These are phyloP conservation scores for Eristalis pertinax DNA, from an alignment of 2,888 invertebrate genomes.

Conservation along the genomic window DNA sequence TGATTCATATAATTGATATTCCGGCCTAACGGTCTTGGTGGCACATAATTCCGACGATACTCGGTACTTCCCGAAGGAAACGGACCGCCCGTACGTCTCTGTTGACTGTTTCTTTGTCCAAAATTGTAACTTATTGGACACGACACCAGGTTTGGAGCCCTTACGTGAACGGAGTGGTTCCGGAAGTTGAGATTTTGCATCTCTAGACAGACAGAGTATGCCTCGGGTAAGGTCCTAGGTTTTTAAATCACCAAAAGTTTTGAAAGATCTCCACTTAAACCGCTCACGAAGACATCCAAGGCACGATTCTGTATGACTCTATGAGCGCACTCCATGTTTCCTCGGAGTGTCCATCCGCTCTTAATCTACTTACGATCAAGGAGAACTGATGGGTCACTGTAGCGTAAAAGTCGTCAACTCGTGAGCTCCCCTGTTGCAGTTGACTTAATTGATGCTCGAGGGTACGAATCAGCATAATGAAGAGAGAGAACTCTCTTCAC, in stretches of 20 bases:
- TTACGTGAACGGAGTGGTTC: not conserved
- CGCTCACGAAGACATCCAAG: no score
- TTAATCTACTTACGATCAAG: conserved; percentile 65
- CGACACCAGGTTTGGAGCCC: not conserved
- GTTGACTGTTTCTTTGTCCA: no score
- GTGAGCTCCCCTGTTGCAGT: not conserved
- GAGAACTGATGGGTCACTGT: conserved; percentile 67
- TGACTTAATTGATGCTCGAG: not conserved
- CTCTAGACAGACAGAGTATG: conserved; percentile 11
- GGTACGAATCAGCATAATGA: not conserved
- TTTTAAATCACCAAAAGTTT: no score
- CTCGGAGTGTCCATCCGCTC: conserved; percentile 52
- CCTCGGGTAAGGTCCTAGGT: not conserved
- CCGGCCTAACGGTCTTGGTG: no score
- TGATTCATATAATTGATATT: conserved; percentile 15
- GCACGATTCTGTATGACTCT: not conserved
- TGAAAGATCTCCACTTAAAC: no score
- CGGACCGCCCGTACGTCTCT: no score
- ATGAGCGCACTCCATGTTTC: conserved; percentile 52
- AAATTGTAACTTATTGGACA: not conserved
- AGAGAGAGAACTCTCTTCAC: not conserved
- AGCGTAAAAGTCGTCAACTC: conserved; percentile 63
- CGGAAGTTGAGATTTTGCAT: conserved; percentile 10
- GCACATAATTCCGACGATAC: no score
- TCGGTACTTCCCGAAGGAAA: no score